Evolutionary conservation across 2,113 vertebrate genomes (phyloP), one percentile per base, ranked within the genome.

Genomic region (Macquaria australasica): DNA sequence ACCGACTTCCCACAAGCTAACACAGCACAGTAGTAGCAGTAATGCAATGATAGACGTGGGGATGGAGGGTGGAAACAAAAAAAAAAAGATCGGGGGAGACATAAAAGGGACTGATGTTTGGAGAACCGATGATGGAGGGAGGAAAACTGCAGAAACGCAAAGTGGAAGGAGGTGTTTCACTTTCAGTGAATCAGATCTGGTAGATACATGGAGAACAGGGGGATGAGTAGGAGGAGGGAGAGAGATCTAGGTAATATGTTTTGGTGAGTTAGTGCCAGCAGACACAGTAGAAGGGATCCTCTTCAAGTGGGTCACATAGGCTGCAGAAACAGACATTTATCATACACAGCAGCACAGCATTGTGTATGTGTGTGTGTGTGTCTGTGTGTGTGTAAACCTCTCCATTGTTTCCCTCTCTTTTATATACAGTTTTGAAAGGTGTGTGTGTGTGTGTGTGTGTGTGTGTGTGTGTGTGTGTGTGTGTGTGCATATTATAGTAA

Each of bases 281-380:
- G 73, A 77, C 34, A 25, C 71, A 37, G 77, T 10, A 28, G 69
- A 76, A 80, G 70, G 75, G 76, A 72, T 87, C 48, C 73, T 80
- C 73, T 79, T 91, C 73, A 88, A 77, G 59, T 81, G 87, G 79
- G 87, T 90, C 87, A 90, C 66, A 78, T 77, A 83, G 74, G 71
- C 79, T 88, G 78, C 77, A 88, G 83, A 83, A 87, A 87, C 68
- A 90, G 23, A 90, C 81, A 92, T 91, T 90, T 63, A 91, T 93
- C 79, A 88, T 87, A 71, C 25, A 63, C 85, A 77, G 72, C 79
- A 86, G 81, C 55, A 69, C n/a, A 41, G 41, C 39, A 31, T 56
- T 64, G 79, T 73, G 10, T 43, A 5, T 68, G 34, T 70, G 71
- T 51, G 69, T 45, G 62, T 73, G 41, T 55, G 39, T 83, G 34